Base-by-base conservation (phyloP, 2,113 vertebrate genomes). In the Spermophilus dauricus region DNA sequence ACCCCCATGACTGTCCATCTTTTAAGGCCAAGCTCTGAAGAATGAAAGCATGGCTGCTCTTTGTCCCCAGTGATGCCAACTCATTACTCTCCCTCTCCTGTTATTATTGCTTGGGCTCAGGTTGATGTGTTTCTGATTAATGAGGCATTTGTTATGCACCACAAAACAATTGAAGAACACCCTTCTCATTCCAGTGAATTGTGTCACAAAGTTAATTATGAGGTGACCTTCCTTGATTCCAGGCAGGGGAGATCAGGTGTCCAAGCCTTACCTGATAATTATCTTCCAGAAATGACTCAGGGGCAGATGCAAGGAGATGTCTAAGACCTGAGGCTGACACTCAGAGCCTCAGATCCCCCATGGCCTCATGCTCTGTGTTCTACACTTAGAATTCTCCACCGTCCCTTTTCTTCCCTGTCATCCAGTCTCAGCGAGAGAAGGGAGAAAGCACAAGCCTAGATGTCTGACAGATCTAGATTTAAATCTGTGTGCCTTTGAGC, bases 91-190 rank as follows among this genome's bases (percentile, higher is more conserved):
- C 26, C 96, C 84, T 58, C 92, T 95, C 69, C 53, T 86, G 94
- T 98, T 98, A 97, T 98, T 98, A 97, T 91, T 92, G 96, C 97
- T 96, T 86, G 56, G 0, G 82, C 94, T 98, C 95, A 95, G 73
- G 96, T 85, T 97, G 96, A 81, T 98, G 89, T 24, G 70, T 94
- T 98, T 98, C 96, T 98, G 97, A 98, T 98, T 98, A 98, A 98
- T 97, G 98, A 97, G 97, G 91, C 98, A 51, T 98, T 98, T 98
- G 95, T 98, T 98, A 98, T 98, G 98, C 97, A 98, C 92, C 98
- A 97, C 97, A 97, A 98, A 98, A 97, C 95, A 97, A 97, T 5
- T 93, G 90, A 98, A 97, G 93, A 98, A 98, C 95, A 97, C 56
- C 94, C 90, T 98, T 98, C 98, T 92, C 96, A 95, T 93, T 83